Evolutionary conservation across 2,113 vertebrate genomes (phyloP).

Genomic region (Halichoeres trimaculatus): DNA sequence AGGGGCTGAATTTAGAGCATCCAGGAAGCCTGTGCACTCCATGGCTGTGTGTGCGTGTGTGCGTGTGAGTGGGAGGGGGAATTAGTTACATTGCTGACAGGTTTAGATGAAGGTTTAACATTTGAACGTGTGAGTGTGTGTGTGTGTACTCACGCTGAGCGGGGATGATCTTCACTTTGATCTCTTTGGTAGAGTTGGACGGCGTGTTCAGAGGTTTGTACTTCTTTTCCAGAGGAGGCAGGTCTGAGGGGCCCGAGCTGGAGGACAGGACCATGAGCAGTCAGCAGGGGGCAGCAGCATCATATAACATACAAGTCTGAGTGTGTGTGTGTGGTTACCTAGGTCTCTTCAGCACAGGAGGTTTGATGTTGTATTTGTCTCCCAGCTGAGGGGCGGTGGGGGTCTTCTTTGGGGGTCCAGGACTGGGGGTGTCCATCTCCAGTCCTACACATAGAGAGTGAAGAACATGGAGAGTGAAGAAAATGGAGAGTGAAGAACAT

Average conservation of each 20-base stretch:
- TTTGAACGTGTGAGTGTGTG: no score
- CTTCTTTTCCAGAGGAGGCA: constrained; percentile 91
- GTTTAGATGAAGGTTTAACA: neutral
- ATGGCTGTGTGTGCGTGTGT: constrained; percentile 87
- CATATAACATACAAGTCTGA: neutral
- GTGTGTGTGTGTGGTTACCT: constrained; percentile 78
- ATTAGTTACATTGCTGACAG: neutral
- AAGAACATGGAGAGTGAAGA: neutral
- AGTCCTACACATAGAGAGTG: constrained; percentile 80
- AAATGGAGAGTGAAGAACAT: no score
- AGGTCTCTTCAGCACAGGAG: constrained; percentile 90
- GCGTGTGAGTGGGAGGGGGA: neutral
- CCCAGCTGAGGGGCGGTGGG: constrained; percentile 81
- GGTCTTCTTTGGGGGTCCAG: constrained; percentile 86
- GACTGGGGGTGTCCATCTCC: constrained; percentile 89
- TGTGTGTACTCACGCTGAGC: constrained; percentile 88
- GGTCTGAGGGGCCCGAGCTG: constrained; percentile 72
- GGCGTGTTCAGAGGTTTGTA: constrained; percentile 95
- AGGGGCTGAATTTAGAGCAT: constrained; percentile 95
- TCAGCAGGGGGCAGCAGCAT: constrained; percentile 29
- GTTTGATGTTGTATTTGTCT: constrained; percentile 94
- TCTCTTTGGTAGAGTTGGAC: constrained; percentile 93
- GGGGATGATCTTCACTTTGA: constrained; percentile 97
- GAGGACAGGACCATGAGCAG: neutral
- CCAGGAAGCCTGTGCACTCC: constrained; percentile 93